phyloP scores from a whole-genome alignment of 2,797 vertebrate genomes.

The Prionace glauca region DNA sequence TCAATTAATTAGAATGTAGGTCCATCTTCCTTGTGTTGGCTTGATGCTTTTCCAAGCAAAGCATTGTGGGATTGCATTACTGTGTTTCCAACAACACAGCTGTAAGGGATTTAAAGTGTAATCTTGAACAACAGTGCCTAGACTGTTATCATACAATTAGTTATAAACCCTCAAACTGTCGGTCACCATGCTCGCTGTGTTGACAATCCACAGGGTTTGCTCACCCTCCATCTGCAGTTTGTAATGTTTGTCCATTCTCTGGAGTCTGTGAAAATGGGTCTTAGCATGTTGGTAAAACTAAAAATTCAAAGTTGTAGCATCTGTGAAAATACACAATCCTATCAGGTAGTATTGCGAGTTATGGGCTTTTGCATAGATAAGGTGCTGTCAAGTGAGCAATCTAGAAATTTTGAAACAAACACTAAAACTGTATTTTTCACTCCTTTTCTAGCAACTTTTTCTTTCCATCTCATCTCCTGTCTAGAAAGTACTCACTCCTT shows the following conservation, averaged over 20 bases:
- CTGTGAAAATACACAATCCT: neutral
- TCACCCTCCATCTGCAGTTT: neutral
- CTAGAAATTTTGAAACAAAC: neutral
- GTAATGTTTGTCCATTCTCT: neutral
- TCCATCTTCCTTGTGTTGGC: conserved; percentile 16
- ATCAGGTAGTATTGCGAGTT: neutral
- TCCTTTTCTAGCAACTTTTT: neutral
- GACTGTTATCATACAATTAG: conserved; percentile 5
- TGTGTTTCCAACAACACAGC: conserved; percentile 29
- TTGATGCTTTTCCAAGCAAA: neutral
- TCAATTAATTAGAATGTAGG: conserved; percentile 36
- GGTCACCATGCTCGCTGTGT: neutral
- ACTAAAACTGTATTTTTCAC: neutral
- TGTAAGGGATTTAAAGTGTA: conserved; percentile 28
- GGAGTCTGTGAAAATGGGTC: neutral
- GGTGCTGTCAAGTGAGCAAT: neutral
- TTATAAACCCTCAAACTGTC: neutral
- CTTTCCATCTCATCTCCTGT: neutral
- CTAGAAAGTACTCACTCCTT: neutral
- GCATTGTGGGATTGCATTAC: conserved; percentile 29
- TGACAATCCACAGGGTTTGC: neutral
- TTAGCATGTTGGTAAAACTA: neutral
- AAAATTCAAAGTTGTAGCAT: neutral
- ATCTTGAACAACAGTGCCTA: conserved; percentile 25
- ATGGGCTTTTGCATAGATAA: neutral